phyloP scores from a whole-genome alignment of 2,888 invertebrate species.

The Lydus trimaculatus region DNA sequence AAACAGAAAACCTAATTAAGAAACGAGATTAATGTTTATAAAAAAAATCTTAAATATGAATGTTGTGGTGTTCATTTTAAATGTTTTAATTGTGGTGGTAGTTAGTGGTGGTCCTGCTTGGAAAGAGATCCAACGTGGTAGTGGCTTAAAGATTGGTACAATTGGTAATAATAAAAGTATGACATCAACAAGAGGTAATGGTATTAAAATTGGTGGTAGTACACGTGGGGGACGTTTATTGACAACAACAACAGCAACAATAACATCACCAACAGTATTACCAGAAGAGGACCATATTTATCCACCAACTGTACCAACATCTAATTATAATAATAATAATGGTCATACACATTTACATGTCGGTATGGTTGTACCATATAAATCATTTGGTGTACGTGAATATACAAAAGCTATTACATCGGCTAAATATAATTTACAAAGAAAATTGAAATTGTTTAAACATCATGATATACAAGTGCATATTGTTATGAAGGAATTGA shows the following conservation, averaged over 20 bases:
- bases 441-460: constrained; percentile 74
- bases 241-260: constrained; percentile 40
- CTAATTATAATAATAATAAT: constrained; percentile 31
- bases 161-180: constrained; percentile 51
- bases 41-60: constrained; percentile 46
- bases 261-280: constrained; percentile 24
- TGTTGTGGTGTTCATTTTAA: constrained; percentile 52
- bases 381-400: constrained; percentile 76
- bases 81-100: constrained; percentile 54
- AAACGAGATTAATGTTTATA: constrained; percentile 27
- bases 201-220: constrained; percentile 54
- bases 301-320: constrained; percentile 47
- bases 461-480: constrained; percentile 74
- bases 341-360: constrained; percentile 62
- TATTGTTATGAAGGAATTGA: constrained; percentile 75
- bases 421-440: constrained; percentile 71
- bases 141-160: constrained; percentile 54
- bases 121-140: constrained; percentile 58
- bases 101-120: constrained; percentile 60
- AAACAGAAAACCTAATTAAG: no score
- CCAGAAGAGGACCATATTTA: constrained; percentile 54
- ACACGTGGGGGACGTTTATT: constrained; percentile 46
- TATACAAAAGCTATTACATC: constrained; percentile 75
- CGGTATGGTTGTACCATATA: constrained; percentile 80
- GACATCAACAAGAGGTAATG: constrained; percentile 54